phyloP scores from a whole-genome alignment of 2,888 invertebrate species.

The Ametastegia equiseti region DNA sequence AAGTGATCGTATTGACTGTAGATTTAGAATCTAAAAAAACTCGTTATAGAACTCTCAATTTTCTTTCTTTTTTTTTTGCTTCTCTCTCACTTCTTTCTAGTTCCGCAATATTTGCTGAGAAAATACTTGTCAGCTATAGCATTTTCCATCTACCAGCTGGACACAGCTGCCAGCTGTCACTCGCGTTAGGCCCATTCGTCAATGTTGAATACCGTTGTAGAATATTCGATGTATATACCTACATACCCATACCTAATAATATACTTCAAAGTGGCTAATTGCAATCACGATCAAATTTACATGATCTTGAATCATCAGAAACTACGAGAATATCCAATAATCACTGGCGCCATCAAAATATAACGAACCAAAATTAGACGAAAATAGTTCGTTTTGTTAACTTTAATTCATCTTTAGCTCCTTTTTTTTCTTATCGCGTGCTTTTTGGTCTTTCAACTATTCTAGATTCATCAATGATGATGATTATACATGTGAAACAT shows the following conservation, averaged over 20 bases:
- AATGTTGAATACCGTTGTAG: not conserved
- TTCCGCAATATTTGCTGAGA: not conserved
- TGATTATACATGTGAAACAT: too few relatives aligned
- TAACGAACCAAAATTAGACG: too few relatives aligned
- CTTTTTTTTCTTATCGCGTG: too few relatives aligned
- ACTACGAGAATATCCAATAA: not conserved
- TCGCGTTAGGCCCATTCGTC: not conserved
- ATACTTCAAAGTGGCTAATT: conserved; percentile 6
- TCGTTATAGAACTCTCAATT: too few relatives aligned
- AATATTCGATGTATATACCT: not conserved
- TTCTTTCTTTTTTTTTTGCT: too few relatives aligned
- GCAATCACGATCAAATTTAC: not conserved
- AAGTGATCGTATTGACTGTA: too few relatives aligned
- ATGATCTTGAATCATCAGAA: not conserved
- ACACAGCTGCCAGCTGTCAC: conserved; percentile 24
- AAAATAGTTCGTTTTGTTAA: too few relatives aligned
- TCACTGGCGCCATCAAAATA: too few relatives aligned
- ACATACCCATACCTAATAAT: not conserved
- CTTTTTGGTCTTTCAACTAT: too few relatives aligned
- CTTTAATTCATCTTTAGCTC: too few relatives aligned
- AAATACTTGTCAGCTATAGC: not conserved
- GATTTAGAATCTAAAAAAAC: too few relatives aligned
- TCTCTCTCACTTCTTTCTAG: not conserved
- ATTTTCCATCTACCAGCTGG: not conserved
- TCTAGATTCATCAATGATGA: too few relatives aligned